Conservation (phyloP, 2,888 invertebrate genomes). For the Eupithecia inturbata region DNA sequence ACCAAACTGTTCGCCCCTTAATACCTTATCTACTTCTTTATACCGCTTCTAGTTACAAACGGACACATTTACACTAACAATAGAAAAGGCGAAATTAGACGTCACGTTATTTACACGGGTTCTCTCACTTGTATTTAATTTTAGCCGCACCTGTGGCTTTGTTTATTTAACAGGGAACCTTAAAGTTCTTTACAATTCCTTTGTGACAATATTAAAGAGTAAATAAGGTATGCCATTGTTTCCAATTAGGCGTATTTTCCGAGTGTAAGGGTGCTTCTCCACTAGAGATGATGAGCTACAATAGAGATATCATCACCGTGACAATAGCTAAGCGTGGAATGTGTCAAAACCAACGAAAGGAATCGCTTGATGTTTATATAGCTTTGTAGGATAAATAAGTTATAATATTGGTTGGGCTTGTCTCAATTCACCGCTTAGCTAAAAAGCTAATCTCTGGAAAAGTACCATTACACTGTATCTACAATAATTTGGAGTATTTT, state of each 20-base stretch:
- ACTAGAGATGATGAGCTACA: no score
- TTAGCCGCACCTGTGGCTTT: conserved; percentile 73
- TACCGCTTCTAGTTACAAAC: neutral
- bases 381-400: neutral
- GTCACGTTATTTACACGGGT: conserved; percentile 65
- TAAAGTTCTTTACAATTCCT: conserved; percentile 50
- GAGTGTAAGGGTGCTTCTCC: neutral
- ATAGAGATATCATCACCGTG: no score
- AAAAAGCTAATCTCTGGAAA: neutral
- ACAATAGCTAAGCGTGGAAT: neutral
- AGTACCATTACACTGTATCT: neutral
- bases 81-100: conserved; percentile 35
- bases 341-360: neutral
- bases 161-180: conserved; percentile 67
- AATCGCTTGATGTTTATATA: neutral
- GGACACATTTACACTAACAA: conserved; percentile 1
- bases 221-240: conserved; percentile 18
- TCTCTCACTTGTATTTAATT: conserved; percentile 66
- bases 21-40: neutral
- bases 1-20: no score
- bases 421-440: neutral
- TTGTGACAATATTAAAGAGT: conserved; percentile 27
- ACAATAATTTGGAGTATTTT: no score
- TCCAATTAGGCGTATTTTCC: conserved; percentile 12
- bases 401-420: neutral